These are phyloP conservation scores for Danio kyathit DNA, from an alignment of 2,797 vertebrate genomes.

Conservation along the genomic window DNA sequence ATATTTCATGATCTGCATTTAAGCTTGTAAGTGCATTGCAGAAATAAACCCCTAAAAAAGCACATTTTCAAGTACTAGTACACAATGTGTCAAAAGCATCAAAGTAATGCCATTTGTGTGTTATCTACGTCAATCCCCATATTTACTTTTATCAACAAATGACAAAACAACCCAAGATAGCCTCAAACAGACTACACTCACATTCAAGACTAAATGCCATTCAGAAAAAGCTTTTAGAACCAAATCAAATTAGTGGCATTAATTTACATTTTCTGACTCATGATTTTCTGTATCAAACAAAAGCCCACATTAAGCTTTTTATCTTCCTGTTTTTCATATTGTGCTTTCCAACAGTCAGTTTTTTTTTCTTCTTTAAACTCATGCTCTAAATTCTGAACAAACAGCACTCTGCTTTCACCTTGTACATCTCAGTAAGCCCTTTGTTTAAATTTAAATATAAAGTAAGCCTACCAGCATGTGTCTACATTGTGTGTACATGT, in stretches of 20 bases:
- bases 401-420: background rate
- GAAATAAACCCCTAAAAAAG: background rate
- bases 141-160: background rate
- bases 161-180: background rate
- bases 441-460: conserved; percentile 17
- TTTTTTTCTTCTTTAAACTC: background rate
- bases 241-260: background rate
- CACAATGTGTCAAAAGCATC: background rate
- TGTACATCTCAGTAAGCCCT: background rate
- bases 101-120: background rate
- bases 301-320: background rate
- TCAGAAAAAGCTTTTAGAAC: background rate
- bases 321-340: background rate
- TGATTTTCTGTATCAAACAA: background rate
- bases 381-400: background rate
- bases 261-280: background rate
- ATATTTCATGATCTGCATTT: too few species aligned
- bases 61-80: background rate
- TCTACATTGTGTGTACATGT: conserved; percentile 31
- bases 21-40: background rate
- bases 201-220: background rate
- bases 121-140: background rate
- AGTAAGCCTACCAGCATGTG: background rate
- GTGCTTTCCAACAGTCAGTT: background rate
- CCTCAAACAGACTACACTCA: background rate